These are phyloP conservation scores for Heliconius aoede DNA, from an alignment of 2,888 invertebrate genomes.

Conservation along the genomic window DNA sequence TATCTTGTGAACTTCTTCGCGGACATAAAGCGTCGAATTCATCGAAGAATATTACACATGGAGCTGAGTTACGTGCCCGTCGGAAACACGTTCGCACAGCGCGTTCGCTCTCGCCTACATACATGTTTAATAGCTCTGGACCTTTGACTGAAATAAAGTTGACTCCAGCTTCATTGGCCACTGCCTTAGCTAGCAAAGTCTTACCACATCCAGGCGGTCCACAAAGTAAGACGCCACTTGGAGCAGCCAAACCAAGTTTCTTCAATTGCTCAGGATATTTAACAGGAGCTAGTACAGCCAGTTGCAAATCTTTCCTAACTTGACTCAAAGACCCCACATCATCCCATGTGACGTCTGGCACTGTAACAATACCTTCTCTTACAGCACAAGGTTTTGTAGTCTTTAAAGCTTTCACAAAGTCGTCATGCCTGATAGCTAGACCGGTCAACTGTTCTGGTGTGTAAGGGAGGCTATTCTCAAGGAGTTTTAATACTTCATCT, in stretches of 20 bases:
- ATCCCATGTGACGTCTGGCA: slow-evolving; percentile 98
- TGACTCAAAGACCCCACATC: slow-evolving; percentile 96
- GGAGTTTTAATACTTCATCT: slow-evolving; percentile 85
- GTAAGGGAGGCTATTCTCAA: slow-evolving; percentile 87
- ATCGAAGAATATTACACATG: slow-evolving; percentile 99
- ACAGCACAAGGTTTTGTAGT: slow-evolving; percentile 96
- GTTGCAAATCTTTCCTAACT: slow-evolving; percentile 94
- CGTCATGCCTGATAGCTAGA: slow-evolving; percentile 88
- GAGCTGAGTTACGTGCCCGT: slow-evolving; percentile 96
- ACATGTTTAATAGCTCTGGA: slow-evolving; percentile 99
- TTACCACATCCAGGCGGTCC: slow-evolving; percentile 99
- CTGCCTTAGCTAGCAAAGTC: slow-evolving; percentile 98
- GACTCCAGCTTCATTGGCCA: slow-evolving; percentile 99
- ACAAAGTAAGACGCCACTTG: slow-evolving; percentile 96
- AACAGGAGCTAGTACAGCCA: slow-evolving; percentile 96
- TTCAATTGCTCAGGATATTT: slow-evolving; percentile 92
- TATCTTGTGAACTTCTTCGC: slow-evolving; percentile 89
- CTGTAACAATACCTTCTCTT: slow-evolving; percentile 98
- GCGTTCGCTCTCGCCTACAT: slow-evolving; percentile 98
- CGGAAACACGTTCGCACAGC: slow-evolving; percentile 98
- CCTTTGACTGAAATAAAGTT: slow-evolving; percentile 99
- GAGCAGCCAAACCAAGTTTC: slow-evolving; percentile 89
- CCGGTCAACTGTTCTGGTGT: slow-evolving; percentile 85
- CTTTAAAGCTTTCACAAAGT: slow-evolving; percentile 91
- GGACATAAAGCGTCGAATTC: slow-evolving; percentile 98